Base-by-base conservation (phyloP, 37 sponge, comb jelly and placozoan genomes). In the Spongilla lacustris region DNA sequence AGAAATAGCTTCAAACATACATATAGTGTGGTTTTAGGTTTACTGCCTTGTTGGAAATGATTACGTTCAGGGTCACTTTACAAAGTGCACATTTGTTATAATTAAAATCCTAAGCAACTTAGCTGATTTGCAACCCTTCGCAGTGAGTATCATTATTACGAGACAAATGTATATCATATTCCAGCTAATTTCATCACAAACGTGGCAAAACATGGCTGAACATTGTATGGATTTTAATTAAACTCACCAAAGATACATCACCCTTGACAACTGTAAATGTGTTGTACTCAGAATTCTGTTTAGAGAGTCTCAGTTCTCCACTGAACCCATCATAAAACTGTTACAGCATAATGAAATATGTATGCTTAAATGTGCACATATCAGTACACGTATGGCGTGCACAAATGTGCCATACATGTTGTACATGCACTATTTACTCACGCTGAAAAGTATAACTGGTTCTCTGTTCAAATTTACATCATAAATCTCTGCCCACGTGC, bases 251-350 rank as follows among this genome's bases (percentile, higher is more conserved):
- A 71, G 73, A 17, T 17, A 28, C 35, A 25, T 32, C 10, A 6
- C 35, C 78, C 10, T 67, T 23, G 21, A 67, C 48, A 26, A 80
- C 35, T 12, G 77, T 29, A 69, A 91, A 82, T 17, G 41, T 71
- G 5, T 19, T 37, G 26, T 91, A 81, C 34, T 82, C 77, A 21
- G 76, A 50, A 23, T 58, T 66, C 22, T 86, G 37, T 28, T 76
- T 81, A 12, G 46, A n/a, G 23, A 91, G 50, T 22, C 8, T 49
- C 28, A 91, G 69, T 36, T 77, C 86, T 21, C 87, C 91, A 49
- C 50, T 78, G 37, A 82, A 33, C 24, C 67, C 38, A 22, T 80
- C 82, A 3, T 50, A 24, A 0, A 58, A 28, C 21, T 68, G 36
- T 85, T 84, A 84, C 35, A 76, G 28, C 2, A 49, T 69, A 41